phyloP scores from a whole-genome alignment of 2,888 invertebrate species.

The Palloptera scutellata region DNA sequence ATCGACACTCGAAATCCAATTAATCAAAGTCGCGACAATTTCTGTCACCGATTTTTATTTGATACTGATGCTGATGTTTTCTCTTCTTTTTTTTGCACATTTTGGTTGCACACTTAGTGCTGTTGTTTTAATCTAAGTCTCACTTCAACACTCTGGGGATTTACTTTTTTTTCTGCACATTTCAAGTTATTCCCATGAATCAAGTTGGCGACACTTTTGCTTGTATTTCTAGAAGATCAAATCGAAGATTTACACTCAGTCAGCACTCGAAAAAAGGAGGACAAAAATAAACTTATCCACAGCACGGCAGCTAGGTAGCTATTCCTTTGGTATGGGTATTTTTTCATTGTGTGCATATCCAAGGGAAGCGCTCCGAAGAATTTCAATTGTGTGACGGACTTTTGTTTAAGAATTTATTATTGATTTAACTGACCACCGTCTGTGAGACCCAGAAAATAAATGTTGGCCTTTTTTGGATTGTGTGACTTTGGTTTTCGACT shows the following conservation, averaged over 20 bases:
- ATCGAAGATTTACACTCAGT: background rate
- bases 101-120: background rate
- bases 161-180: background rate
- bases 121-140: too few species aligned
- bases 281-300: too few species aligned
- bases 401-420: constrained; percentile 19
- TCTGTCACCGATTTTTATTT: constrained; percentile 42
- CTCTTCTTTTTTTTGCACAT: background rate
- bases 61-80: constrained; percentile 24
- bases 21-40: constrained; percentile 54
- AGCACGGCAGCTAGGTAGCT: background rate
- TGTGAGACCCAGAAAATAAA: constrained; percentile 17
- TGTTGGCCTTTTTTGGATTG: background rate
- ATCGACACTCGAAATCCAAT: constrained; percentile 52
- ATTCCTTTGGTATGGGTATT: background rate
- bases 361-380: constrained; percentile 22
- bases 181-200: constrained; percentile 31
- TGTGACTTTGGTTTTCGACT: background rate
- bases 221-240: background rate
- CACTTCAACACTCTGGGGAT: background rate
- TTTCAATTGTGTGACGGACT: constrained; percentile 23
- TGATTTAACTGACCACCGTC: constrained; percentile 28
- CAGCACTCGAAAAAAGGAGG: too few species aligned
- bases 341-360: constrained; percentile 8
- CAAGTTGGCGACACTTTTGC: constrained; percentile 31